Percentiles rank a stretch among this genome's conserved stretches.
Evolutionary conservation across 2,113 vertebrate genomes (phyloP).

Genomic region (Chaenocephalus aceratus): DNA sequence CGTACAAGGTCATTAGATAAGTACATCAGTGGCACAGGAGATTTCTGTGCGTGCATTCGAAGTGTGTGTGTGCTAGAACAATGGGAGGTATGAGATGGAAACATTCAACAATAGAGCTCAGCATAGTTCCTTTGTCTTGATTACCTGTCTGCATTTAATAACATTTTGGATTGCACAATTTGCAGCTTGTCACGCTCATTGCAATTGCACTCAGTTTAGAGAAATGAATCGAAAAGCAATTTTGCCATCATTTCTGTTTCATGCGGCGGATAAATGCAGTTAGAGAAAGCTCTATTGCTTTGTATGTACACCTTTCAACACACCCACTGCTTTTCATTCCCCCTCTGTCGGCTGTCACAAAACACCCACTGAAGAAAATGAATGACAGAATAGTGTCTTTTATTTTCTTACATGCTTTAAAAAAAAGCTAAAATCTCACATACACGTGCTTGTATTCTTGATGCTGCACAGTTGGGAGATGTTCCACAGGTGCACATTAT

Average conservation of each 20-base stretch:
- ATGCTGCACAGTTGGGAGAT: background rate
- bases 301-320: conserved; percentile 23
- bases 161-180: conserved; percentile 59
- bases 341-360: conserved; percentile 44
- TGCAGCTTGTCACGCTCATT: conserved; percentile 57
- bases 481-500: background rate
- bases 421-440: conserved; percentile 9
- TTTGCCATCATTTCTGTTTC: conserved; percentile 52
- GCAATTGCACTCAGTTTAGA: conserved; percentile 47
- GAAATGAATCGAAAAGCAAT: conserved; percentile 51
- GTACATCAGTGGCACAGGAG: conserved; percentile 23
- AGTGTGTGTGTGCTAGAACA: conserved; percentile 17
- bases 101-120: conserved; percentile 35
- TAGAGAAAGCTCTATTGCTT: conserved; percentile 27
- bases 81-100: conserved; percentile 34
- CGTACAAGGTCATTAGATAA: conserved; percentile 77
- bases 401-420: conserved; percentile 15
- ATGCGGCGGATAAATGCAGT: conserved; percentile 38
- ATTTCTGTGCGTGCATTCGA: conserved; percentile 1
- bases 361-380: conserved; percentile 38
- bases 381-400: conserved; percentile 44
- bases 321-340: conserved; percentile 50
- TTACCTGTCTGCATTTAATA: conserved; percentile 59
- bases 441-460: background rate
- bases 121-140: conserved; percentile 47